Conservation (phyloP, 2,888 invertebrate species). For the Agrotis exclamationis region DNA sequence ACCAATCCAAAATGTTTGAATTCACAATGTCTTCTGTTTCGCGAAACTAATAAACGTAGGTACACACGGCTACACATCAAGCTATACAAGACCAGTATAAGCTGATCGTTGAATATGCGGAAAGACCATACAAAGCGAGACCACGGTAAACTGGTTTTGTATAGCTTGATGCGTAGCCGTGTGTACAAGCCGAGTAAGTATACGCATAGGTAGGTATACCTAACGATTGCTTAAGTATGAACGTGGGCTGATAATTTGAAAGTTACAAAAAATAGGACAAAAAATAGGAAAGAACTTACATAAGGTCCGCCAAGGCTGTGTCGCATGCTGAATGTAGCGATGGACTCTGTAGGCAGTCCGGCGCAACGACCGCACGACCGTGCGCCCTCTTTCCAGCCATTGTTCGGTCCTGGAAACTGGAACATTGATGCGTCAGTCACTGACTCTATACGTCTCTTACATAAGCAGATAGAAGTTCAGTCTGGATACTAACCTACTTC, state of each 20-base stretch:
- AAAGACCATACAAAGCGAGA: too few species aligned
- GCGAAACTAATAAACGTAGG: too few species aligned
- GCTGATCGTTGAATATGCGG: too few species aligned
- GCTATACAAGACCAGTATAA: too few species aligned
- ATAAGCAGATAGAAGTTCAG: not conserved
- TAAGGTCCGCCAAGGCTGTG: slow-evolving; percentile 53
- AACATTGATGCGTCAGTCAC: slow-evolving; percentile 22
- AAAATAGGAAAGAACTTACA: slow-evolving; percentile 49
- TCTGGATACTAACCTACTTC: too few species aligned
- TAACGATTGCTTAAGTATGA: not conserved
- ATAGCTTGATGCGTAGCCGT: too few species aligned
- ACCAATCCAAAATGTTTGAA: too few species aligned
- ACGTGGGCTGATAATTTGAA: not conserved
- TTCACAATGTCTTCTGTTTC: too few species aligned
- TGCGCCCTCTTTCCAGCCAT: slow-evolving; percentile 15
- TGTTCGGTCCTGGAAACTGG: slow-evolving; percentile 25
- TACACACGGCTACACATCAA: too few species aligned
- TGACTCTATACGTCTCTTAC: not conserved
- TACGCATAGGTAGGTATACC: not conserved
- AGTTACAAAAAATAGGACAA: too few species aligned
- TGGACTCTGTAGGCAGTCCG: slow-evolving; percentile 22
- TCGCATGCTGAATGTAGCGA: slow-evolving; percentile 47
- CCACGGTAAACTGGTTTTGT: too few species aligned
- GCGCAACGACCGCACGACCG: slow-evolving; percentile 5
- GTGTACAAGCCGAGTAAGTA: too few species aligned